These are phyloP conservation scores for Argopecten irradians DNA, from an alignment of 1,140 invertebrate genomes.

Conservation along the genomic window DNA sequence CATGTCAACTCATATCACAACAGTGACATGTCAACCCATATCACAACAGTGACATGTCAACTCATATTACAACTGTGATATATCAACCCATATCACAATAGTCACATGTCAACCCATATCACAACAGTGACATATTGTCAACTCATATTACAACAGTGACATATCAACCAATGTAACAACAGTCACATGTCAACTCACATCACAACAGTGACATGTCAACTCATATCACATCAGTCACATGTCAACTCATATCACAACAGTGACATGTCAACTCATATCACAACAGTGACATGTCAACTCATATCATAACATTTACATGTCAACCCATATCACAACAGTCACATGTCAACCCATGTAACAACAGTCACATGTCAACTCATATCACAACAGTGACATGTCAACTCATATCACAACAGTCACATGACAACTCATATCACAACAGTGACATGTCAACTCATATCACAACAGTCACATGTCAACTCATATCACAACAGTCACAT, in stretches of 20 bases:
- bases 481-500: background rate
- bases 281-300: background rate
- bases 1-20: background rate
- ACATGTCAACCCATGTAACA: background rate
- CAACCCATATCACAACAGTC: background rate
- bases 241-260: too few relatives aligned
- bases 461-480: background rate
- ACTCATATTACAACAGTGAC: background rate
- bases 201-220: background rate
- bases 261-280: background rate
- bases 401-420: background rate
- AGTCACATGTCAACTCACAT: background rate
- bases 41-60: background rate
- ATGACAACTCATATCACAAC: background rate
- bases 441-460: background rate
- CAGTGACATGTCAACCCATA: background rate
- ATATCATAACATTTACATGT: too few relatives aligned
- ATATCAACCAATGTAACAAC: background rate
- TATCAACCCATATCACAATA: background rate
- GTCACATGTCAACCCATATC: background rate
- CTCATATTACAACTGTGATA: background rate
- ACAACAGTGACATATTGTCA: background rate
- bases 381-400: too few relatives aligned
- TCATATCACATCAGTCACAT: background rate
- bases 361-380: too few relatives aligned